Base-by-base conservation (phyloP, 1,140 invertebrate genomes). In the Conus betulinus region DNA sequence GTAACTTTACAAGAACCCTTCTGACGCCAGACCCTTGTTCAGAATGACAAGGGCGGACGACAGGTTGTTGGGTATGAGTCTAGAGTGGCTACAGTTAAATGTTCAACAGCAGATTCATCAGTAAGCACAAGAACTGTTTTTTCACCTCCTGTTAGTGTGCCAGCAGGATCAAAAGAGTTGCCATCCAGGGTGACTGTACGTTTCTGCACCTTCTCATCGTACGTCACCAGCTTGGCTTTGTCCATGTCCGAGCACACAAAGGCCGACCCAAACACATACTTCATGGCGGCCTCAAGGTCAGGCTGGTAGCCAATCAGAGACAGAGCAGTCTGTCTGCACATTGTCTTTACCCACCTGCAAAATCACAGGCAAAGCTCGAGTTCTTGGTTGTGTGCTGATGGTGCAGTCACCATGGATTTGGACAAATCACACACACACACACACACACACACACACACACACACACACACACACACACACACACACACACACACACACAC, bases 121-220 rank as follows among this genome's bases (percentile, higher is more conserved):
- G 39, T 39, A 39, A 39, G 39, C 39, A 39, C 39, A 39, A 39
- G 39, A 39, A 39, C 39, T 39, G 39, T 39, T 39, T 87, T 89
- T 63, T n/a, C n/a, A 95, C 98, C 98, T 93, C 99, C 99, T 84
- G 98, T 97, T 13, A 99, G 95, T 11, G 97, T 97, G 91, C 99
- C 99, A 88, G 97, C 95, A 5, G 99, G 98, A 96, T 99, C 98
- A 89, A 98, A 97, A 7, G 98, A 97, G 95, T 99, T 99, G 0
- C 99, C 99, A 91, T 98, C 98, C 0, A 99, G 94, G 2, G 99
- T 99, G 11, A 99, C 97, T 92, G 97, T 97, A 90, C 97, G 97
- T 57, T 96, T 97, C 93, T 96, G 96, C 81, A 99, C 89, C 20
- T 95, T 94, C 8, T 96, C 95, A 95, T 99, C 96, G 95, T 97